Evolutionary conservation across 1,140 invertebrate genomes (phyloP).

Genomic region (Muscidifurax raptorellus): DNA sequence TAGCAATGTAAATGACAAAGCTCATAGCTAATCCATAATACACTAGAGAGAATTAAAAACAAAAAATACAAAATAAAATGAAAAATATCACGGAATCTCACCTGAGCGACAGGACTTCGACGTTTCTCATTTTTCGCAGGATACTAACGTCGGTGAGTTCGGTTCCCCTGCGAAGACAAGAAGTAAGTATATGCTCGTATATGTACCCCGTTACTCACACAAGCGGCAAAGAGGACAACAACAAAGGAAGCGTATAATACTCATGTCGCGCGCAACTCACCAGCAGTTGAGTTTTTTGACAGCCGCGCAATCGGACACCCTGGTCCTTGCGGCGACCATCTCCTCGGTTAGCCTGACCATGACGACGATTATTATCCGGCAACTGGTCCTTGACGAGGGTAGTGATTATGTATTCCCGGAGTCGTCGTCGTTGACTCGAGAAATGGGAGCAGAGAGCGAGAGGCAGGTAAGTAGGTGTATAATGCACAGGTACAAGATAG

Average conservation of each 20-base stretch:
- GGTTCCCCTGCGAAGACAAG: conserved; percentile 81
- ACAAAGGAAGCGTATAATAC: background rate
- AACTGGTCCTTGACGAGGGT: background rate
- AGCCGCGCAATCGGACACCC: conserved; percentile 86
- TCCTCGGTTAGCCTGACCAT: conserved; percentile 90
- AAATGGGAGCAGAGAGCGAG: background rate
- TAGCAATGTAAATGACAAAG: conserved; percentile 12
- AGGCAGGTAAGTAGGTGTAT: background rate
- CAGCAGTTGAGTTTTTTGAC: conserved; percentile 94
- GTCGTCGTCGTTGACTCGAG: background rate
- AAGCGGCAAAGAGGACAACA: background rate
- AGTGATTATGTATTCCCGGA: background rate
- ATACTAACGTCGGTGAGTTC: conserved; percentile 87
- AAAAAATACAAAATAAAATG: too few relatives aligned
- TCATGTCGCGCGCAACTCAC: conserved; percentile 75
- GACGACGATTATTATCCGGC: background rate
- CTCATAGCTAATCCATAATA: background rate
- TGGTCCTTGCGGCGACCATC: conserved; percentile 92
- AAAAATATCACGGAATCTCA: conserved; percentile 66
- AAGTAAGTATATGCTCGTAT: background rate
- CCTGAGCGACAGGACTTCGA: conserved; percentile 89
- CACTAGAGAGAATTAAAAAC: background rate
- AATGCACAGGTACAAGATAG: background rate
- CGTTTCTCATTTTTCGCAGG: conserved; percentile 84
- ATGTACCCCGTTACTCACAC: background rate